Conservation (phyloP, 2,888 invertebrate genomes). For the Scaptomyza parva region DNA sequence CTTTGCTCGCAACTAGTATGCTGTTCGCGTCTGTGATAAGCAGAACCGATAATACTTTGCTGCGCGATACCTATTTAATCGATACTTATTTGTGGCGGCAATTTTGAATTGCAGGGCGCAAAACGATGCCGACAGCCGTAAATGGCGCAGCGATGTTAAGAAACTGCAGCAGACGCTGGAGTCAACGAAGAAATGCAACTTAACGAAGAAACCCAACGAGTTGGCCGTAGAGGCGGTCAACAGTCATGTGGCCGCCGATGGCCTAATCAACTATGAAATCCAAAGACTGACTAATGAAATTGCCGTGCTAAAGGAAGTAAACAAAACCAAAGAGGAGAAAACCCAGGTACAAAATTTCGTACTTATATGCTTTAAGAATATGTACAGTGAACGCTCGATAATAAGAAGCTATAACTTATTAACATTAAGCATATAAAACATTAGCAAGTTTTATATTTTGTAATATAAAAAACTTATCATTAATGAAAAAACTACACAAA, state of each 20-base stretch:
- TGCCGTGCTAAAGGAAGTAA: constrained; percentile 87
- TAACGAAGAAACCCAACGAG: constrained; percentile 63
- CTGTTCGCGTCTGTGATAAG: neutral
- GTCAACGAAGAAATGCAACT: constrained; percentile 82
- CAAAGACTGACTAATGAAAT: constrained; percentile 86
- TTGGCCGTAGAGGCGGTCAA: constrained; percentile 39
- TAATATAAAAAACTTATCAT: too few species aligned
- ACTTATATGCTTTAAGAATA: neutral
- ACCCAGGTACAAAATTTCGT: too few species aligned
- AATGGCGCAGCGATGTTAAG: constrained; percentile 87
- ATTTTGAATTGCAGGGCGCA: constrained; percentile 84
- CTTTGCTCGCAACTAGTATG: neutral
- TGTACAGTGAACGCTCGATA: constrained; percentile 5
- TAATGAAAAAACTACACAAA: neutral
- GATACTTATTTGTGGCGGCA: neutral
- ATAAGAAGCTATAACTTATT: neutral
- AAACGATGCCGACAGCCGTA: constrained; percentile 87
- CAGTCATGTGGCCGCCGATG: constrained; percentile 65
- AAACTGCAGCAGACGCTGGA: constrained; percentile 87
- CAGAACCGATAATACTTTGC: neutral
- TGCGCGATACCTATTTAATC: neutral
- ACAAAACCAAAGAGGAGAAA: constrained; percentile 89
- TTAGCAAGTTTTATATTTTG: too few species aligned
- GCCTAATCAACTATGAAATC: constrained; percentile 81
- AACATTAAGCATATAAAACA: too few species aligned